Evolutionary conservation across 2,113 vertebrate species (phyloP).

Genomic region (Oophaga pumilio): DNA sequence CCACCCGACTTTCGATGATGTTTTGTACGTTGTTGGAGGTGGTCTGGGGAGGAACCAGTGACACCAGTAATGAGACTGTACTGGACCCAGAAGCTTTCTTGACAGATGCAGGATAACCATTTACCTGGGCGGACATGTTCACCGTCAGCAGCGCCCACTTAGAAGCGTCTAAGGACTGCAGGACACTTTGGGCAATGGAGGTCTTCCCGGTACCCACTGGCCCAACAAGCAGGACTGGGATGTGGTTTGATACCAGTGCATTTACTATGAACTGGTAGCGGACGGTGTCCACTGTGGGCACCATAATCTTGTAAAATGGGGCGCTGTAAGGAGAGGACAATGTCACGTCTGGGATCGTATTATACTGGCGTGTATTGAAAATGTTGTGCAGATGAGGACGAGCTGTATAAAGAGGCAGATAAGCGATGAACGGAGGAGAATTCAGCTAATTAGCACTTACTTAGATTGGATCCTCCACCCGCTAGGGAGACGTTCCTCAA

Average conservation of each 20-base stretch:
- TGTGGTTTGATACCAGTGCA: constrained; percentile 75
- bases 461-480: constrained; percentile 79
- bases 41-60: constrained; percentile 70
- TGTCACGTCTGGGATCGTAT: no score
- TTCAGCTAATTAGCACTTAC: constrained; percentile 67
- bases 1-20: constrained; percentile 82
- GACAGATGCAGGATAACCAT: neutral
- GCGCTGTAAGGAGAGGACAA: constrained; percentile 62
- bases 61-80: neutral
- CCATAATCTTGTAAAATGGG: constrained; percentile 88
- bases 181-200: constrained; percentile 80
- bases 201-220: constrained; percentile 88
- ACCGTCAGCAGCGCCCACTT: constrained; percentile 80
- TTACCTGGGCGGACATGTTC: constrained; percentile 91
- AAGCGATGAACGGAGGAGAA: neutral
- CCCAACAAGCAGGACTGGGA: constrained; percentile 81
- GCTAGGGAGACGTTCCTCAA: constrained; percentile 83
- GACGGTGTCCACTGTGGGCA: constrained; percentile 86
- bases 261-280: constrained; percentile 84
- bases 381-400: no score
- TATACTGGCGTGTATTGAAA: no score
- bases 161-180: constrained; percentile 74
- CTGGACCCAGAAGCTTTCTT: neutral
- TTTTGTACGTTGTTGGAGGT: constrained; percentile 83
- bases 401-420: neutral